A percentile compares a stretch with the other conserved stretches of the same genome.
phyloP scores from a whole-genome alignment of 2,113 vertebrate genomes.

The Centrocercus urophasianus region DNA sequence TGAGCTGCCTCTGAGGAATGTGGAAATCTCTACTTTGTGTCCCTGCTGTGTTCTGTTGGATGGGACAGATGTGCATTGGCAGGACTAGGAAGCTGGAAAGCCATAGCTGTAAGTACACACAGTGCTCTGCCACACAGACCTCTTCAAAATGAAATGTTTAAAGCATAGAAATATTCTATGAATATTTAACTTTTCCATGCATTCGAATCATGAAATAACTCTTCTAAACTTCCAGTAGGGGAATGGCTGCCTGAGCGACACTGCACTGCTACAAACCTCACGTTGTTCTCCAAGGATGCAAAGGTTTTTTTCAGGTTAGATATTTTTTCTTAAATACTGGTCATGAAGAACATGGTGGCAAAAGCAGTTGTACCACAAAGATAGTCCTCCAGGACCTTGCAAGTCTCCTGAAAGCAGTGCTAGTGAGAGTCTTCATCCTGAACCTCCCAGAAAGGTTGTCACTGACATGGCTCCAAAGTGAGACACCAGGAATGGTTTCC shows the following conservation, averaged over 20 bases:
- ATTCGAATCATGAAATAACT: background rate
- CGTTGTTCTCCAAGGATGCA: background rate
- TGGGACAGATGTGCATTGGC: background rate
- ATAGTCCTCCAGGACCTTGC: background rate
- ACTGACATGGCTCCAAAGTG: background rate
- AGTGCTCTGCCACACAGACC: background rate
- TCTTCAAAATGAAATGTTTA: background rate
- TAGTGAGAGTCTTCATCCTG: background rate
- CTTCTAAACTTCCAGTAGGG: background rate
- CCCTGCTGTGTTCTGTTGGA: background rate
- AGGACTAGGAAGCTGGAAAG: background rate
- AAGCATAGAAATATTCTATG: background rate
- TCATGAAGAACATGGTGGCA: background rate
- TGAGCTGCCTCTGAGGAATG: too few species aligned
- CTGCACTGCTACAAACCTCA: accelerated
- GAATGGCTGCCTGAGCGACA: background rate
- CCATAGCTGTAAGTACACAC: background rate
- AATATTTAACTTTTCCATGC: background rate
- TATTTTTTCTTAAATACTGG: background rate
- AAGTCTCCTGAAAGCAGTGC: background rate
- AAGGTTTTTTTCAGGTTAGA: background rate
- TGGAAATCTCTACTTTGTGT: background rate
- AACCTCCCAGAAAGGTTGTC: background rate
- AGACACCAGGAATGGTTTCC: background rate
- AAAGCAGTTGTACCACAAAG: background rate